A percentile compares a stretch with the other conserved stretches of the same genome.
phyloP scores from a whole-genome alignment of 2,888 invertebrate species.

The Sinotaia quadrata region DNA sequence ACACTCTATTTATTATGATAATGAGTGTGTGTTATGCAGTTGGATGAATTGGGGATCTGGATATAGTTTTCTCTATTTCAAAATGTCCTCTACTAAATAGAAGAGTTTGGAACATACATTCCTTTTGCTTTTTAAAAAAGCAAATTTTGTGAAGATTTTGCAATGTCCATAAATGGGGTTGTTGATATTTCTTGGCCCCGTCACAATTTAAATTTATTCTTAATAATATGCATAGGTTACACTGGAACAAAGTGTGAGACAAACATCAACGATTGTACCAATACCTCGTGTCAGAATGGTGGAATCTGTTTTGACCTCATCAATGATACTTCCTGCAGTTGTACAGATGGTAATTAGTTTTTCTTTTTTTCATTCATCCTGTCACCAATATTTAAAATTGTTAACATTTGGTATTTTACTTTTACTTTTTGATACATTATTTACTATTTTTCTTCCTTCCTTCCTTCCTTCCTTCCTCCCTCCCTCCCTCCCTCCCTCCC shows the following conservation, averaged over 20 bases:
- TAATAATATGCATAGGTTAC: slow-evolving; percentile 45
- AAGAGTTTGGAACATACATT: no score
- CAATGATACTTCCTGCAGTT: slow-evolving; percentile 30
- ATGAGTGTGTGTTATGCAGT: no score
- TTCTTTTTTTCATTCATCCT: not conserved
- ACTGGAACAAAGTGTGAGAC: slow-evolving; percentile 49
- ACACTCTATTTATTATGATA: no score
- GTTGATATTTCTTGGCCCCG: no score
- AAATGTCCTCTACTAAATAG: no score
- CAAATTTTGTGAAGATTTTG: no score
- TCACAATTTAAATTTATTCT: not conserved
- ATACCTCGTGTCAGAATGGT: slow-evolving; percentile 41
- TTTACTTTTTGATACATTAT: no score
- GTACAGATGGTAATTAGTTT: slow-evolving; percentile 5
- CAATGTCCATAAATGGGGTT: no score
- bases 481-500: not conserved
- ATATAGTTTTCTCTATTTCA: no score
- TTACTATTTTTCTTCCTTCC: not conserved
- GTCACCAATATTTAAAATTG: not conserved
- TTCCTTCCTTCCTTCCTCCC: not conserved
- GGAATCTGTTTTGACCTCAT: slow-evolving; percentile 41
- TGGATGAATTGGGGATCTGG: no score
- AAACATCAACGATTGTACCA: slow-evolving; percentile 48
- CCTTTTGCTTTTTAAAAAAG: no score
- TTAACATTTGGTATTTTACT: no score